A percentile compares a stretch with the other conserved stretches of the same genome.
Conservation (phyloP, 2,888 invertebrate species). For the Ophraella communa region DNA sequence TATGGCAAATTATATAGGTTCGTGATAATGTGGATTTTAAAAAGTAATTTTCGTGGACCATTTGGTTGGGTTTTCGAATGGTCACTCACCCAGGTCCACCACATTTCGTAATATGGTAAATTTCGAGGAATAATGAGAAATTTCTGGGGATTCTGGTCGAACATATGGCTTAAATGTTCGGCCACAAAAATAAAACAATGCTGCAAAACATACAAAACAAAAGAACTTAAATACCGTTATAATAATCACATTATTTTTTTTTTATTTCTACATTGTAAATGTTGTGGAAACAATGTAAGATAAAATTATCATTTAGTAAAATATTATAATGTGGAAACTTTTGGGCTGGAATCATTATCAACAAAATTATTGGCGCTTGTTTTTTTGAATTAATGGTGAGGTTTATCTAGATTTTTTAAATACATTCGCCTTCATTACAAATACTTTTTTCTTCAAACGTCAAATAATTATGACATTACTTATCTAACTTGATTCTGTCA, state of each 20-base stretch:
- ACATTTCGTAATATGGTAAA: constrained; percentile 23
- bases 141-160: constrained; percentile 16
- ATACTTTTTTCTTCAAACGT: no score
- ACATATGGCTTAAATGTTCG: constrained; percentile 7
- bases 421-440: no score
- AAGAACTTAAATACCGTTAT: background rate
- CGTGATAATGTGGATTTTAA: constrained; percentile 32
- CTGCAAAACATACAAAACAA: background rate
- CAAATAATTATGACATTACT: no score
- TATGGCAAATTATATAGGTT: constrained; percentile 28
- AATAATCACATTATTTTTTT: background rate
- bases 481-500: no score
- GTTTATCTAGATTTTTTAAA: no score
- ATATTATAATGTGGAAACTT: background rate
- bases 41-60: constrained; percentile 23
- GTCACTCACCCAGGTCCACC: constrained; percentile 31
- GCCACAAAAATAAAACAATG: background rate
- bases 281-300: no score
- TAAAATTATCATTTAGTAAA: no score
- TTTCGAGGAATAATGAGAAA: constrained; percentile 20
- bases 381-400: no score
- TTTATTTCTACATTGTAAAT: background rate
- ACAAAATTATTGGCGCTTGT: no score
- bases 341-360: no score
- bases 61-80: constrained; percentile 29